These are phyloP conservation scores for Piaya cayana DNA, from an alignment of 2,113 vertebrate species.

Conservation along the genomic window DNA sequence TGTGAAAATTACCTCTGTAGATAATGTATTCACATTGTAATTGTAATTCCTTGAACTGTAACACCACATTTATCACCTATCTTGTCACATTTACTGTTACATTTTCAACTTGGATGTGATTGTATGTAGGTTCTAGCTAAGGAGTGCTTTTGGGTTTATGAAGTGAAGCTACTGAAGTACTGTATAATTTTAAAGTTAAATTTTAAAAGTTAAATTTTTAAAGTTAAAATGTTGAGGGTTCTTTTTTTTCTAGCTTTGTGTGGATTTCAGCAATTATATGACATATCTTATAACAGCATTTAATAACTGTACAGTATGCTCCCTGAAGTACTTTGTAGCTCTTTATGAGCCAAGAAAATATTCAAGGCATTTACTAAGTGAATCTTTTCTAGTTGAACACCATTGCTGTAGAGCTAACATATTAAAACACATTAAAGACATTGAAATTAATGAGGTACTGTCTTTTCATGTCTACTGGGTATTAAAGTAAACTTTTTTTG, in stretches of 20 bases:
- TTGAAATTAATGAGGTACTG: neutral
- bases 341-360: neutral
- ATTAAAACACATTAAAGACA: neutral
- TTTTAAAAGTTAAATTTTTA: too few relatives aligned
- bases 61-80: neutral
- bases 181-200: neutral
- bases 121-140: neutral
- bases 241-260: neutral
- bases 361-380: neutral
- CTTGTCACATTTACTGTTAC: constrained; percentile 2
- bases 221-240: neutral
- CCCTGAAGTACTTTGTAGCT: neutral
- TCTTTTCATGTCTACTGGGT: neutral
- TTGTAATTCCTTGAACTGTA: neutral
- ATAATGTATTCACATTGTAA: neutral
- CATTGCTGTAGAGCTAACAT: neutral
- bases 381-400: neutral
- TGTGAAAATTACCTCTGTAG: neutral
- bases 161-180: neutral
- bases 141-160: neutral
- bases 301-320: neutral
- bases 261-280: neutral
- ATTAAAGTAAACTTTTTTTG: neutral
- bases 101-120: neutral
- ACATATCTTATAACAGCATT: neutral